Evolutionary conservation across 2,888 invertebrate species (phyloP), one percentile per base, ranked within the genome.

Genomic region (Ganaspis brasiliensis): DNA sequence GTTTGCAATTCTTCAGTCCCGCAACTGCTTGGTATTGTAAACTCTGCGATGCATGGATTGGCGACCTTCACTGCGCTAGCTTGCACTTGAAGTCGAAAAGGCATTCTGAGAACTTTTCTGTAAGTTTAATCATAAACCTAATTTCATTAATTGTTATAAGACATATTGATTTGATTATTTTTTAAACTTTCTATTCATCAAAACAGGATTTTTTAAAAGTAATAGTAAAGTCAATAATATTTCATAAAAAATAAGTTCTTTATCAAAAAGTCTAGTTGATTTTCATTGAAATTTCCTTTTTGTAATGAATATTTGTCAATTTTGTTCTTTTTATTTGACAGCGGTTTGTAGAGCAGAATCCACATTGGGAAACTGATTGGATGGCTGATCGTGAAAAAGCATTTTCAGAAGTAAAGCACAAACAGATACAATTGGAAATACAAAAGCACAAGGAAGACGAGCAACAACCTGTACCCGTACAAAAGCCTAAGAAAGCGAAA

Each of bases 1-100:
- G 97, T 49, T 93, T 97, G 79, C 97, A 97, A 90, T 97, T 97
- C 93, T 96, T 97, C 92, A 95, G 96, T 84, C 96, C 97, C 2
- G 95, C 97, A 0, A 96, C 96, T 6, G 96, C 97, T 37, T 97
- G 97, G 97, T 97, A 96, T 92, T 97, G 97, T 92, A 96, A 97
- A 90, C 93, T 97, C 80, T 97, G 97, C 88, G 95, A 96, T 89
- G 93, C 95, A 85, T 97, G 97, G 95, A 97, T 97, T 87, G 97
- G 97, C 0, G 97, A 97, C 90, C 93, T 97, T 79, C 97, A 97
- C 91, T 97, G 97, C 90, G 97, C 97, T 0, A 96, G 96, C 10
- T 94, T 96, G 1, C 97, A 97, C 92, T 93, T 97, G 78, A 97
- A 97, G 90, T 96, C 96, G 0, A 93, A 95, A 78, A 92, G 93